Conservation (phyloP, 2,888 invertebrate genomes). For the Melanostoma scalare region DNA sequence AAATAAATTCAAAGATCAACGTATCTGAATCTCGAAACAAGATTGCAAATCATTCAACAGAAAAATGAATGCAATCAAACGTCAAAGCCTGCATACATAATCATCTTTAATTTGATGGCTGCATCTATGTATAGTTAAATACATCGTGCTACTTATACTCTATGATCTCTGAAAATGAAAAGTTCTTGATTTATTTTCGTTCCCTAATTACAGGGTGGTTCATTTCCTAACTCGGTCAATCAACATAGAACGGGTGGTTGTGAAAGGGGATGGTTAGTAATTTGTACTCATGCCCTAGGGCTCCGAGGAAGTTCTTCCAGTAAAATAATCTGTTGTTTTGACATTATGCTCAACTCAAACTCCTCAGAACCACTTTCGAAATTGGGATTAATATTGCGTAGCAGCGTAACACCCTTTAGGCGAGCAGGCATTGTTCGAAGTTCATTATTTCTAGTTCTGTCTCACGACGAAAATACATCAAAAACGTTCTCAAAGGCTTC, state of each 20-base stretch:
- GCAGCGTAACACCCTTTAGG: slow-evolving; percentile 35
- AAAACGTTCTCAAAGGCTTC: not conserved
- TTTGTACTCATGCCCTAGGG: too few relatives aligned
- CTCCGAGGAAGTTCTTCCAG: too few relatives aligned
- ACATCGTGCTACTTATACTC: not conserved
- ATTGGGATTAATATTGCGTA: not conserved
- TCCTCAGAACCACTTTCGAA: not conserved
- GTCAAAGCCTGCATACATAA: slow-evolving; percentile 3
- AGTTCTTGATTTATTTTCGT: too few relatives aligned
- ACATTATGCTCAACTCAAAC: not conserved
- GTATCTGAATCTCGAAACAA: not conserved
- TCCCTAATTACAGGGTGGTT: too few relatives aligned
- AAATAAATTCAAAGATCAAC: not conserved
- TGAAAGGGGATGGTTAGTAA: too few relatives aligned
- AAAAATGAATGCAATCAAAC: slow-evolving; percentile 23
- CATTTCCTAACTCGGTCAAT: too few relatives aligned
- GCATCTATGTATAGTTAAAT: not conserved
- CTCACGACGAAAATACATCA: slow-evolving; percentile 20
- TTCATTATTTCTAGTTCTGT: slow-evolving; percentile 30
- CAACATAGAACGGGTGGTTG: too few relatives aligned
- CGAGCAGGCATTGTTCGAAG: slow-evolving; percentile 16
- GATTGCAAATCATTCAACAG: slow-evolving; percentile 18
- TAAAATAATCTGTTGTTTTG: too few relatives aligned
- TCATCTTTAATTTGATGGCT: not conserved
- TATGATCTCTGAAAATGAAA: not conserved